A percentile compares a stretch with the other conserved stretches of the same genome.
These are phyloP conservation scores for Spilarctia lutea DNA, from an alignment of 2,888 invertebrate species.

Conservation along the genomic window DNA sequence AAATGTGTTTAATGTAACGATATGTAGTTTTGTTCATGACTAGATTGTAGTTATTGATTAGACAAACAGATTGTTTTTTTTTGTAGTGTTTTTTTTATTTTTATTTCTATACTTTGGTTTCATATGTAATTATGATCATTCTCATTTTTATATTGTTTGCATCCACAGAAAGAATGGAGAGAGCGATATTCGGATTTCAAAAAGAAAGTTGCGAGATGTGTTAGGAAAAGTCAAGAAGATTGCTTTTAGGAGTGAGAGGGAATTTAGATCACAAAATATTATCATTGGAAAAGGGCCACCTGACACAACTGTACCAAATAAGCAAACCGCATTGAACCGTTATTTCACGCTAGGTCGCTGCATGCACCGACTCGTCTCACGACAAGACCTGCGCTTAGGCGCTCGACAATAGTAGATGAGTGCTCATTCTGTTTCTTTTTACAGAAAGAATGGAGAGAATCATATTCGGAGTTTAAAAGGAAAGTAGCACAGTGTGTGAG, in stretches of 20 bases:
- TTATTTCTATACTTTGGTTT: constrained; percentile 14
- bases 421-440: constrained; percentile 86
- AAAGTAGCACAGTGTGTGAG: constrained; percentile 99
- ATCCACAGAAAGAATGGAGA: constrained; percentile 98
- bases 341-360: constrained; percentile 63
- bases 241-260: constrained; percentile 91
- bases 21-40: neutral
- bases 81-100: neutral
- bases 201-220: constrained; percentile 98
- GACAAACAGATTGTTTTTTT: neutral
- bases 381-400: constrained; percentile 46
- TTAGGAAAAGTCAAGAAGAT: constrained; percentile 99
- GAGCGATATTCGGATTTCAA: constrained; percentile 99
- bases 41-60: neutral
- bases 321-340: constrained; percentile 59
- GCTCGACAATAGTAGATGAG: constrained; percentile 82
- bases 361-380: constrained; percentile 60
- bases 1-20: neutral
- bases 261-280: constrained; percentile 71
- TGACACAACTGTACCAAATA: constrained; percentile 62
- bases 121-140: constrained; percentile 40
- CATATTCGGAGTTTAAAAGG: constrained; percentile 98
- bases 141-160: constrained; percentile 67
- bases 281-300: constrained; percentile 78
- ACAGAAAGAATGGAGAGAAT: constrained; percentile 99